These are phyloP conservation scores for Orchesella cincta DNA, from an alignment of 1,140 invertebrate genomes.

Conservation along the genomic window DNA sequence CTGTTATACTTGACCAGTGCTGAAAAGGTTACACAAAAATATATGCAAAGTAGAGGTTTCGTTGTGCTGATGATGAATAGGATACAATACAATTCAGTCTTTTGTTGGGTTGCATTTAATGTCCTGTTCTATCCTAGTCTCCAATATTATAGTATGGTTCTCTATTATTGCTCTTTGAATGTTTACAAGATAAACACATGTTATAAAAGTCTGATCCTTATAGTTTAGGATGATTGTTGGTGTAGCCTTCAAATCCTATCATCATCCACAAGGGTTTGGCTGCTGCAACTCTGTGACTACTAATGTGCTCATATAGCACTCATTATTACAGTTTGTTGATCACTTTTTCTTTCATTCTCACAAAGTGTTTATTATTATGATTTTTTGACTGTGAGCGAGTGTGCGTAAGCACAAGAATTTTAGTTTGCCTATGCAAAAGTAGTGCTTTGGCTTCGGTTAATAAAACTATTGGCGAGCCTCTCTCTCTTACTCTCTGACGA, in stretches of 20 bases:
- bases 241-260: background rate
- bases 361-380: conserved; percentile 12
- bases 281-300: background rate
- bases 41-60: no score
- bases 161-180: no score
- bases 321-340: conserved; percentile 1
- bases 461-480: no score
- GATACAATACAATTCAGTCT: no score
- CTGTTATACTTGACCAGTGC: no score
- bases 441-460: background rate
- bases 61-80: no score
- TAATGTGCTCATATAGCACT: background rate
- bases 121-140: no score
- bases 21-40: no score
- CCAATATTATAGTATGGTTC: no score
- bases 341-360: background rate
- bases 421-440: background rate
- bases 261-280: background rate
- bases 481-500: background rate
- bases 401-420: background rate
- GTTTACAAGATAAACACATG: no score
- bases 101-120: no score
- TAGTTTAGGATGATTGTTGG: background rate
- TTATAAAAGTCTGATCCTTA: background rate
- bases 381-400: background rate